These are phyloP conservation scores for Tethea ocularis DNA, from an alignment of 2,888 invertebrate species.

Conservation along the genomic window DNA sequence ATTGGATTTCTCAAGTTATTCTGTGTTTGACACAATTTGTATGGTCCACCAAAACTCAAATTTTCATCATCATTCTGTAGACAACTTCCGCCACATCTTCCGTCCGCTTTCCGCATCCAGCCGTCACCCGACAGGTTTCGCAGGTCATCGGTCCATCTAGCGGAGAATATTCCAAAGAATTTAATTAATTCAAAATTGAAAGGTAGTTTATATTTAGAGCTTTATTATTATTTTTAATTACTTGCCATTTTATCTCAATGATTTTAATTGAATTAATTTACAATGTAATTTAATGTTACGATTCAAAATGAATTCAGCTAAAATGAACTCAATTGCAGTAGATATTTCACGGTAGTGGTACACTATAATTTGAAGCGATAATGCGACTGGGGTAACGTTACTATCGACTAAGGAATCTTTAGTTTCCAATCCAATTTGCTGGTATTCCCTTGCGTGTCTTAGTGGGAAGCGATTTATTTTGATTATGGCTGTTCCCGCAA, in stretches of 20 bases:
- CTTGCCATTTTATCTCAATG: neutral
- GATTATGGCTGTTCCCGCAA: slow-evolving; percentile 72
- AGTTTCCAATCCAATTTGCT: slow-evolving; percentile 73
- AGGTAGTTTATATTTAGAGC: no score
- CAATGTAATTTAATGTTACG: neutral
- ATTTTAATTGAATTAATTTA: neutral
- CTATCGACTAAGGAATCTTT: slow-evolving; percentile 57
- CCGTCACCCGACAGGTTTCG: no score
- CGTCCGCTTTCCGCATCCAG: no score
- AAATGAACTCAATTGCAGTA: slow-evolving; percentile 1
- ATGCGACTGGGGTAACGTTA: slow-evolving; percentile 38
- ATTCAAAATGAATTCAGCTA: neutral
- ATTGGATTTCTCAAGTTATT: neutral
- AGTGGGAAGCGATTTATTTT: slow-evolving; percentile 75
- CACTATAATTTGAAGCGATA: slow-evolving; percentile 21
- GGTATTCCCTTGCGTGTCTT: slow-evolving; percentile 76
- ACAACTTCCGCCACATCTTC: no score
- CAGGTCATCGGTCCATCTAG: no score
- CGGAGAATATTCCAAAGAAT: no score
- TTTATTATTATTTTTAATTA: neutral
- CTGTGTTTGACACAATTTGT: neutral
- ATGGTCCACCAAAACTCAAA: no score
- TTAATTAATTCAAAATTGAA: no score
- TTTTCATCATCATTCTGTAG: no score
- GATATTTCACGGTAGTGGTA: slow-evolving; percentile 2